Conservation (phyloP, 2,113 vertebrate species). For the Haliaeetus leucogaster region DNA sequence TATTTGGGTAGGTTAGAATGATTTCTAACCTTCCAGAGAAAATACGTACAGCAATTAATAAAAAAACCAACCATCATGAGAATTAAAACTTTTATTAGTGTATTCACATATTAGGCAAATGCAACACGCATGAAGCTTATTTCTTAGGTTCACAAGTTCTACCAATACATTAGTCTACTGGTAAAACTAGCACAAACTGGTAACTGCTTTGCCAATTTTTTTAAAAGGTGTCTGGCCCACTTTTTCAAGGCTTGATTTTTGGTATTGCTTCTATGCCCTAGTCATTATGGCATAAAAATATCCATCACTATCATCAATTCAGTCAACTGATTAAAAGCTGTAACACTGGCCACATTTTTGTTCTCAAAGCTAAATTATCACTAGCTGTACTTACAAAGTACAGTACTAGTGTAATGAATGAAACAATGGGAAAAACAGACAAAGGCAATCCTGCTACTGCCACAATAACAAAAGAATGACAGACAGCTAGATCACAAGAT, state of each 20-base stretch:
- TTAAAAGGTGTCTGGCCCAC: constrained; percentile 38
- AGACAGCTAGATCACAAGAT: constrained; percentile 78
- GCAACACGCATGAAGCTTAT: constrained; percentile 89
- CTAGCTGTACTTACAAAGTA: constrained; percentile 77
- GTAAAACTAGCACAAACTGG: constrained; percentile 81
- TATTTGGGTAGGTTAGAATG: neutral
- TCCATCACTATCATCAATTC: neutral
- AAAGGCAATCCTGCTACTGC: constrained; percentile 73
- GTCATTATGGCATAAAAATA: constrained; percentile 56
- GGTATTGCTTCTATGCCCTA: constrained; percentile 69
- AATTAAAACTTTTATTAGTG: constrained; percentile 93
- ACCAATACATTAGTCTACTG: constrained; percentile 85
- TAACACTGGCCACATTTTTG: constrained; percentile 73
- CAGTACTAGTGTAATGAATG: constrained; percentile 68
- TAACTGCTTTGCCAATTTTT: constrained; percentile 73
- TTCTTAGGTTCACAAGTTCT: constrained; percentile 83
- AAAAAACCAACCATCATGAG: constrained; percentile 49
- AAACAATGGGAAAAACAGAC: constrained; percentile 62
- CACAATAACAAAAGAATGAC: constrained; percentile 77
- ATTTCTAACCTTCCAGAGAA: neutral
- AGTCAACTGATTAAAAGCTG: constrained; percentile 50
- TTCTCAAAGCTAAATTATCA: constrained; percentile 69
- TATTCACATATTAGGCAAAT: constrained; percentile 94
- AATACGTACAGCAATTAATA: neutral
- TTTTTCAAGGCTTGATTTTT: constrained; percentile 56